Percentiles rank a stretch among this genome's conserved stretches.
Evolutionary conservation across 2,888 invertebrate genomes (phyloP).

Genomic region (Hololepta plana): DNA sequence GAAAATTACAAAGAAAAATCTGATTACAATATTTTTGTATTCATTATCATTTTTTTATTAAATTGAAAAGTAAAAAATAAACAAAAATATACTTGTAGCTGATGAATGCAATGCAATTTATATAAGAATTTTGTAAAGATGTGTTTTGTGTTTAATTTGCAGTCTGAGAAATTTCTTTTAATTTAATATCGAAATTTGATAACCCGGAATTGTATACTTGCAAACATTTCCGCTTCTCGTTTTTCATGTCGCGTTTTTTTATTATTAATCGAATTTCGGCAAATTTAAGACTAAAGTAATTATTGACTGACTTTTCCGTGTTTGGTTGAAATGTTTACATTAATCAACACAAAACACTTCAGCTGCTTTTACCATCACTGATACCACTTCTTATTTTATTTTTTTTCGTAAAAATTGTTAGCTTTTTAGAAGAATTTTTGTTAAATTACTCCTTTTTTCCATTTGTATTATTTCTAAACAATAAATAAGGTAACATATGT

Average conservation of each 20-base stretch:
- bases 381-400: no score
- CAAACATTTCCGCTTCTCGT: conserved; percentile 1
- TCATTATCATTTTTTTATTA: conserved; percentile 10
- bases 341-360: no score
- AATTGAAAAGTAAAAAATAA: conserved; percentile 5
- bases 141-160: conserved; percentile 20
- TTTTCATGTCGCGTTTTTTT: background rate
- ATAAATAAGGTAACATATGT: no score
- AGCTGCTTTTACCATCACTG: no score
- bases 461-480: no score
- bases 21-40: conserved; percentile 11
- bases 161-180: conserved; percentile 5
- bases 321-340: no score
- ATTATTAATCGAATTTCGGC: conserved; percentile 1
- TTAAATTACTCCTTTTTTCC: no score
- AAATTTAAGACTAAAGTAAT: conserved; percentile 4
- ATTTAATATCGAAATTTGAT: no score
- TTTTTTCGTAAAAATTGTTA: no score
- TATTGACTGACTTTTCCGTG: no score
- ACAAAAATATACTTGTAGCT: conserved; percentile 11
- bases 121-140: conserved; percentile 18
- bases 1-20: background rate
- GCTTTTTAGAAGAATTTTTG: no score
- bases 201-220: no score
- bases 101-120: conserved; percentile 14